Evolutionary conservation across 1,140 invertebrate species (phyloP).

Genomic region (Aethina tumida): DNA sequence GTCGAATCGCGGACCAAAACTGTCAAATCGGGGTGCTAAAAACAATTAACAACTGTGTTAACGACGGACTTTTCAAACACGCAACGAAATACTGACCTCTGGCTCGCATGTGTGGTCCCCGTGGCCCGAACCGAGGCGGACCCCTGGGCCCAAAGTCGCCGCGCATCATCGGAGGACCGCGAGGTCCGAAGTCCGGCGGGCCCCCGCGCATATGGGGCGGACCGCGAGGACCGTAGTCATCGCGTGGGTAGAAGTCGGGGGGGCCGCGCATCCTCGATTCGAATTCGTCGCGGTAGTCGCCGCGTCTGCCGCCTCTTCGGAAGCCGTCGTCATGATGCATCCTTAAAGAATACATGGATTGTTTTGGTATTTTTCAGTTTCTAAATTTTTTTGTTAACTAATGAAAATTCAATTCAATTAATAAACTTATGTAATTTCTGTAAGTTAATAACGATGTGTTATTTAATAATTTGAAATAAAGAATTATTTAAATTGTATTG

Average conservation of each 20-base stretch:
- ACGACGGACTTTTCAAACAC: background rate
- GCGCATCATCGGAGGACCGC: conserved; percentile 20
- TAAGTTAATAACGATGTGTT: too few species aligned
- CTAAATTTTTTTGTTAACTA: too few species aligned
- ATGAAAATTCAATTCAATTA: too few species aligned
- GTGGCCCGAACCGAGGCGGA: conserved; percentile 26
- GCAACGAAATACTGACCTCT: conserved; percentile 32
- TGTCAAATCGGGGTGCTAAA: background rate
- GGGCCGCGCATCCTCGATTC: conserved; percentile 7
- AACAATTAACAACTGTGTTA: background rate
- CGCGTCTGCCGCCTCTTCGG: conserved; percentile 13
- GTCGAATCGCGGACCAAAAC: conserved; percentile 28
- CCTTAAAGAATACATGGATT: too few species aligned
- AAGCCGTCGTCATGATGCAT: conserved; percentile 16
- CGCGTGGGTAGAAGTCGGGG: conserved; percentile 15
- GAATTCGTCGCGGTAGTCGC: conserved; percentile 8
- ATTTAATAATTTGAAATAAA: too few species aligned
- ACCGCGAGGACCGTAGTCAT: conserved; percentile 10
- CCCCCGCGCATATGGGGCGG: conserved; percentile 27
- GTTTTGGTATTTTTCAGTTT: too few species aligned
- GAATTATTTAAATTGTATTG: too few species aligned
- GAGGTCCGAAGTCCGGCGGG: conserved; percentile 11
- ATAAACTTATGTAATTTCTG: too few species aligned
- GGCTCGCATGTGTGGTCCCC: conserved; percentile 43
- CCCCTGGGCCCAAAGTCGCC: conserved; percentile 32